These are phyloP conservation scores for Passer domesticus DNA, from an alignment of 2,113 vertebrate genomes.

Conservation along the genomic window DNA sequence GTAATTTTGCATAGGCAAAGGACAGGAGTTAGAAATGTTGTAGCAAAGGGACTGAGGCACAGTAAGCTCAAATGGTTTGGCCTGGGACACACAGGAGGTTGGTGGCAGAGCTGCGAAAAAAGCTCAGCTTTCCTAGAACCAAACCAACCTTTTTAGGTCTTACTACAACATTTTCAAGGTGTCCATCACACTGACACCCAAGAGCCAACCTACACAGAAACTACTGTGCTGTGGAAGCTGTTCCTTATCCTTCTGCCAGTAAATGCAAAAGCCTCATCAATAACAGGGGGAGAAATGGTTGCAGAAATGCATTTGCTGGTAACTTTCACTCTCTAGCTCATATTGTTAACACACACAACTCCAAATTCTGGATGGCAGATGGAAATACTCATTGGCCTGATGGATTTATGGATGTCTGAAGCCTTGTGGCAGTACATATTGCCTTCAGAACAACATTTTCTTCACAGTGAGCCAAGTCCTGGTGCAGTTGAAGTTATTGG, in stretches of 20 bases:
- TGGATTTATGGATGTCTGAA: conserved; percentile 53
- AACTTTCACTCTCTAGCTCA: conserved; percentile 58
- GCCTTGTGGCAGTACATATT: conserved; percentile 36
- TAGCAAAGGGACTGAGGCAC: neutral
- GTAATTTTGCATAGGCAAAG: neutral
- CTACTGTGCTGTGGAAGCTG: neutral
- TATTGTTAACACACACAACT: conserved; percentile 18
- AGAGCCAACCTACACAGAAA: neutral
- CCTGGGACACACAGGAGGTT: neutral
- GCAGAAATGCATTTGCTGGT: conserved; percentile 35
- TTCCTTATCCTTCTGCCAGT: neutral
- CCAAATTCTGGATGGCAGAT: conserved; percentile 46
- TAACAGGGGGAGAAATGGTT: neutral
- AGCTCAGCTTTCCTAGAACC: neutral
- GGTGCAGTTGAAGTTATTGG: conserved; percentile 39
- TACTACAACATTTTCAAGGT: neutral
- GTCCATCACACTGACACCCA: neutral
- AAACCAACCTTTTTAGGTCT: neutral
- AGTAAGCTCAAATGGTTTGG: neutral
- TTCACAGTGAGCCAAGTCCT: conserved; percentile 37
- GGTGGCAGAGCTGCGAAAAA: neutral
- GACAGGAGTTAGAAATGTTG: neutral
- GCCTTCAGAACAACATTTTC: conserved; percentile 54
- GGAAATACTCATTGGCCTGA: conserved; percentile 49
- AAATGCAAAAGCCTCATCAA: neutral